phyloP scores from a whole-genome alignment of 2,888 invertebrate species.

The Phymatocera aterrima region DNA sequence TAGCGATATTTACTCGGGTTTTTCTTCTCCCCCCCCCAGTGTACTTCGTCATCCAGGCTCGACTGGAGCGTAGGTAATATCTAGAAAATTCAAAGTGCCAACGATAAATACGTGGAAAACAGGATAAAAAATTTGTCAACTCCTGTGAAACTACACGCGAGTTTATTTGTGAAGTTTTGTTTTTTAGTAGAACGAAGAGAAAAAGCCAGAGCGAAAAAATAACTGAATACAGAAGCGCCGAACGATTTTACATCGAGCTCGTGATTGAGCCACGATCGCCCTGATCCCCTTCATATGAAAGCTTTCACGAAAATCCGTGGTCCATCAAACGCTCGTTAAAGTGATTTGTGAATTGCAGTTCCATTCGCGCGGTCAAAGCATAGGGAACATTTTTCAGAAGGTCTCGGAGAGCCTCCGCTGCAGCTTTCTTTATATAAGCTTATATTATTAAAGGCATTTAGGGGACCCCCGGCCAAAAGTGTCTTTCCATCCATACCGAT shows the following conservation, averaged over 20 bases:
- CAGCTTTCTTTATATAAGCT: constrained; percentile 47
- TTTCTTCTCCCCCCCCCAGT: not conserved
- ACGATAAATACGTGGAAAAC: no score
- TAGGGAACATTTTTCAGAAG: constrained; percentile 44
- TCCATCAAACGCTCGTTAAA: constrained; percentile 72
- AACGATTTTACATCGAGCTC: not conserved
- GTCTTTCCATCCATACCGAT: constrained; percentile 45
- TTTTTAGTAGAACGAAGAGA: constrained; percentile 3
- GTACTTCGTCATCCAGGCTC: not conserved
- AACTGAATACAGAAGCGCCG: not conserved
- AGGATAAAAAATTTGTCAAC: constrained; percentile 33
- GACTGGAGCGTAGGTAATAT: not conserved
- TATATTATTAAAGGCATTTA: constrained; percentile 48
- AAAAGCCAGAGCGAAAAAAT: not conserved
- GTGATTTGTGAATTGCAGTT: constrained; percentile 70
- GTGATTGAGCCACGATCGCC: constrained; percentile 10
- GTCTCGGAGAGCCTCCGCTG: constrained; percentile 29
- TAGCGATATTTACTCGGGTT: constrained; percentile 8
- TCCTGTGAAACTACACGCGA: not conserved
- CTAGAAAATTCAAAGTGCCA: constrained; percentile 9
- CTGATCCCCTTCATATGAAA: not conserved
- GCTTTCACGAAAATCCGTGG: constrained; percentile 25
- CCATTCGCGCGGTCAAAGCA: constrained; percentile 55
- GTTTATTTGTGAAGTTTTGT: not conserved
- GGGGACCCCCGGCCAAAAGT: constrained; percentile 35